A percentile compares a stretch with the other conserved stretches of the same genome.
These are phyloP conservation scores for Poeciliopsis infans DNA, from an alignment of 2,797 vertebrate species.

Conservation along the genomic window DNA sequence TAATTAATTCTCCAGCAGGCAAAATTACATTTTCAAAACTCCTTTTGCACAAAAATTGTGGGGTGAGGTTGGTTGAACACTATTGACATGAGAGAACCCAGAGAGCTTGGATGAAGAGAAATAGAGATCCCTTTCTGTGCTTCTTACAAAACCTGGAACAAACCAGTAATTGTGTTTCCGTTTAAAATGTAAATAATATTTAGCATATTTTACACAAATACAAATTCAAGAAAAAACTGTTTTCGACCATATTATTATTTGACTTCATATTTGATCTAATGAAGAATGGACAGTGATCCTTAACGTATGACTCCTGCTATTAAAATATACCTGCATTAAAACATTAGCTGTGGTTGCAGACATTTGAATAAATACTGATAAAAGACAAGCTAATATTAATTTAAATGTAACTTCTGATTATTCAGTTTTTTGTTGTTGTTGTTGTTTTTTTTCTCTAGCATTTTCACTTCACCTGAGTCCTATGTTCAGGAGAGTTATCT, in stretches of 20 bases:
- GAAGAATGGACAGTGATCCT: neutral
- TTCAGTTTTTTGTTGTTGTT: conserved; percentile 40
- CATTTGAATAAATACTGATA: conserved; percentile 4
- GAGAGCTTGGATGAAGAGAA: neutral
- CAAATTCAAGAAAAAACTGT: neutral
- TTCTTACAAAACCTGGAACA: neutral
- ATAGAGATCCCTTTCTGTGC: neutral
- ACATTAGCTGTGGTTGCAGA: neutral
- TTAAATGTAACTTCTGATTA: conserved; percentile 74
- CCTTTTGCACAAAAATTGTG: neutral
- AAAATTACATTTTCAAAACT: neutral
- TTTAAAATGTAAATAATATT: neutral
- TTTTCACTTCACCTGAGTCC: conserved; percentile 71
- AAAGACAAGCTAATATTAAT: conserved; percentile 70
- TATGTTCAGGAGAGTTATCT: conserved; percentile 80
- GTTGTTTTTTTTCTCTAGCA: conserved; percentile 66
- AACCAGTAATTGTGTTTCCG: neutral
- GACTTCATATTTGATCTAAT: neutral
- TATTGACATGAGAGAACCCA: neutral
- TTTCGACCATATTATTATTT: neutral
- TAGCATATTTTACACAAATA: neutral
- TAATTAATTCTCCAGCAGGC: neutral
- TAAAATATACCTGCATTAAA: neutral
- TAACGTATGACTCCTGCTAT: neutral
- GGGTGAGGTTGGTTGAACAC: too few relatives aligned